Base-by-base conservation (phyloP, 1,140 invertebrate species). In the Drosophila pectinifera region DNA sequence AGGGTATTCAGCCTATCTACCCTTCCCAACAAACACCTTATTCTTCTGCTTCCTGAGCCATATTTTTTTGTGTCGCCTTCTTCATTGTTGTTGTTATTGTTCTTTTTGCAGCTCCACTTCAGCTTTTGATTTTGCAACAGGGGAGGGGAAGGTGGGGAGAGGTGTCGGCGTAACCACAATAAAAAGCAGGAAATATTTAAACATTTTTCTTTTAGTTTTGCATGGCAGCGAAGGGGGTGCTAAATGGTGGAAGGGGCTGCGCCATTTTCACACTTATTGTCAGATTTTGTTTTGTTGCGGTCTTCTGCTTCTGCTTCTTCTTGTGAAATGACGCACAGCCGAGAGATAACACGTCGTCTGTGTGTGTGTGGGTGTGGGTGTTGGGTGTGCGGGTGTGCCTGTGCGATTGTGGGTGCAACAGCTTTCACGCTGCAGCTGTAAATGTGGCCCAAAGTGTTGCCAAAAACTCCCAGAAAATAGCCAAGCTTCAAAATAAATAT, bases 111-210 rank as follows among this genome's bases (percentile, higher is more conserved):
- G 56, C 63, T 41, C n/a, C 65, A 55, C 56, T 46, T 55, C 34
- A 42, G 74, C 45, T 65, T 80, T 72, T 73, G 72, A 80, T 80
- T 80, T 72, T 55, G 64, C 59, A 57, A 43, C 18, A 53, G 28
- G 26, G 26, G 39, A 42, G 28, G 4, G 11, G 14, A 8, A 18
- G 13, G 10, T n/a, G 31, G 14, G 8, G 10, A 38, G 34, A 5
- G 31, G 14, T 24, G 20, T 46, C 57, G 38, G 51, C 46, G 77
- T 58, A 73, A 74, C 80, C 89, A 90, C 90, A 91, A 91, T 91
- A 91, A 91, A 91, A 90, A 83, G 74, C 90, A 86, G 90, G 90
- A 91, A 91, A 91, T 91, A 91, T 91, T 91, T 91, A 91, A 91
- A 90, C 90, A 91, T 91, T 91, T 91, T 91, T 91, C 90, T 91